These are phyloP conservation scores for Acanthosepion lycidas DNA, from an alignment of 2,888 invertebrate species.

Conservation along the genomic window DNA sequence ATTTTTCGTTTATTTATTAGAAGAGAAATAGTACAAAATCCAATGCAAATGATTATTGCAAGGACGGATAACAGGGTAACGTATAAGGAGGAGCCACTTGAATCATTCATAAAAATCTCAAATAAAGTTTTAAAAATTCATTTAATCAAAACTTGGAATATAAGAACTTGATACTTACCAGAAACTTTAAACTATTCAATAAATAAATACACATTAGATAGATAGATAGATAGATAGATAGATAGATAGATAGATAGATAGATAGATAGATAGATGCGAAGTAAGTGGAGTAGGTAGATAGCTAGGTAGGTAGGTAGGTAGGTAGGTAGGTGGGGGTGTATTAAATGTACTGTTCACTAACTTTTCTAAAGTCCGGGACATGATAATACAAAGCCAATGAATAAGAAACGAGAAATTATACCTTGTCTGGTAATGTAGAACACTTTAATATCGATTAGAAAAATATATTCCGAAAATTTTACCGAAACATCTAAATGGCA, in stretches of 20 bases:
- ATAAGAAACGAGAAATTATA: conserved; percentile 12
- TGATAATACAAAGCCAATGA: conserved; percentile 12
- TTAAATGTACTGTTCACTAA: conserved; percentile 21
- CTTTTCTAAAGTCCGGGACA: conserved; percentile 11
- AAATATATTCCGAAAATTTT: conserved; percentile 10
- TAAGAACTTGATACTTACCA: too few relatives aligned
- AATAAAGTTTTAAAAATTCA: too few relatives aligned
- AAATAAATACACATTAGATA: neutral
- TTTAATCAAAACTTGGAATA: too few relatives aligned
- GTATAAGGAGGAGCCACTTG: too few relatives aligned
- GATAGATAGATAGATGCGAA: neutral
- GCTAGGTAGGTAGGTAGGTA: too few relatives aligned
- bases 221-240: neutral
- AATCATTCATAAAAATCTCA: too few relatives aligned
- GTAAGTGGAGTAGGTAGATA: neutral
- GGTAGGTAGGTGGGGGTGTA: neutral
- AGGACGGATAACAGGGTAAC: too few relatives aligned
- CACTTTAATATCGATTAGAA: conserved; percentile 33
- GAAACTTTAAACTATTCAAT: neutral
- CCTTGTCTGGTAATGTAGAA: conserved; percentile 33
- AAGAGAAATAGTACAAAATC: too few relatives aligned
- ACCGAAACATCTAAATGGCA: conserved; percentile 22
- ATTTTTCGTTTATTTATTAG: too few relatives aligned
- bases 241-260: neutral
- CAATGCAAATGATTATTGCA: too few relatives aligned